phyloP scores from a whole-genome alignment of 1,140 invertebrate genomes.

The Zaprionus vittiger region DNA sequence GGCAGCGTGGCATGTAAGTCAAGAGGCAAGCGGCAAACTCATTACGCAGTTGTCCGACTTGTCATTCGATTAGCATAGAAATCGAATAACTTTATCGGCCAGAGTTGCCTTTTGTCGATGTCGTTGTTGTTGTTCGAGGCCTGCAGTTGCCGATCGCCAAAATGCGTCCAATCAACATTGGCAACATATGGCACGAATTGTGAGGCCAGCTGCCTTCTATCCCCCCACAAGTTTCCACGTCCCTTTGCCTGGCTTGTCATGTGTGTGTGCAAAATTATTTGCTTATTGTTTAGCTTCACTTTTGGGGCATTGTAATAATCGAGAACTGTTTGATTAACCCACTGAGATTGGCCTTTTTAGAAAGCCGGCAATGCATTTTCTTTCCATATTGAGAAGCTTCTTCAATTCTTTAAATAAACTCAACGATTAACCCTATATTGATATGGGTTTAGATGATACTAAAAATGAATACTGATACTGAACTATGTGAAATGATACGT shows the following conservation, averaged over 20 bases:
- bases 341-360: constrained; percentile 24
- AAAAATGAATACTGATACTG: background rate
- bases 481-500: background rate
- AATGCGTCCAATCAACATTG: constrained; percentile 46
- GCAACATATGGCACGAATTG: constrained; percentile 46
- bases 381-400: background rate
- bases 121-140: background rate
- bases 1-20: constrained; percentile 69
- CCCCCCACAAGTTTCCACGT: background rate
- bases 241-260: constrained; percentile 59
- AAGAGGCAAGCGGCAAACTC: constrained; percentile 63
- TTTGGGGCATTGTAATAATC: constrained; percentile 44
- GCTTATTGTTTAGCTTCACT: constrained; percentile 74
- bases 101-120: constrained; percentile 8
- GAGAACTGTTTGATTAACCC: constrained; percentile 52
- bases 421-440: background rate
- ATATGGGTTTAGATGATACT: background rate
- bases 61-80: constrained; percentile 74
- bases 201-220: constrained; percentile 24
- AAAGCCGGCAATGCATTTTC: background rate
- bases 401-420: background rate
- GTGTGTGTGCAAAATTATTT: constrained; percentile 76
- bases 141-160: constrained; percentile 33
- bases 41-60: constrained; percentile 60
- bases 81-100: constrained; percentile 56